A percentile compares a stretch with the other conserved stretches of the same genome.
Conservation (phyloP, 2,113 vertebrate genomes). For the Tragelaphus strepsiceros region DNA sequence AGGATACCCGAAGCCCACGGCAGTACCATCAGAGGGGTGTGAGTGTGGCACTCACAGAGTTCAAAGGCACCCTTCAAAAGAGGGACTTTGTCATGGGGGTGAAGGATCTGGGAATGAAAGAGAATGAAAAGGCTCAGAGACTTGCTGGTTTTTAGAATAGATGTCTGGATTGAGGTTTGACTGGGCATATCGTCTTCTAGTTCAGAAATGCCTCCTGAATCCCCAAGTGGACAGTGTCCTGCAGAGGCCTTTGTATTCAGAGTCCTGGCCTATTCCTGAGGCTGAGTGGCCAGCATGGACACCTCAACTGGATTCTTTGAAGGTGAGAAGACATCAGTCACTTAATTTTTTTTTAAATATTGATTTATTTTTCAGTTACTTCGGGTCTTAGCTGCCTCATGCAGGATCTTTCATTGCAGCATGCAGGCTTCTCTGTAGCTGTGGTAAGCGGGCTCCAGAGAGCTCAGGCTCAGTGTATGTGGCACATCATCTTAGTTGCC, state of each 20-base stretch:
- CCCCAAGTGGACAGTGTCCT: neutral
- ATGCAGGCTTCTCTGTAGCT: neutral
- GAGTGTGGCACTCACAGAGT: rapidly evolving
- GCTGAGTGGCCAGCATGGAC: constrained; percentile 41
- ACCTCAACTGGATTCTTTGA: constrained; percentile 52
- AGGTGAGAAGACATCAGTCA: constrained; percentile 55
- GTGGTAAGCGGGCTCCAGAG: neutral
- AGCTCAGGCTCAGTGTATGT: neutral
- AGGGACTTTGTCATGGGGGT: rapidly evolving
- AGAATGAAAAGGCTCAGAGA: neutral
- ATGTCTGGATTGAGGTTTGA: neutral
- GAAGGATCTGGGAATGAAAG: neutral
- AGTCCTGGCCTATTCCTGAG: constrained; percentile 55
- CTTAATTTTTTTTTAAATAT: neutral
- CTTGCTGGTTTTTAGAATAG: neutral
- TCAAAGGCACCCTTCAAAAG: neutral
- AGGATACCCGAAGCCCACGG: too few species aligned
- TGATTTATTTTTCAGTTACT: neutral
- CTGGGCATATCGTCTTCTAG: neutral
- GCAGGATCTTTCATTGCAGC: neutral
- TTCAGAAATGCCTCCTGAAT: neutral
- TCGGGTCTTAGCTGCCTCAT: neutral
- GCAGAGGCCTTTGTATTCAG: constrained; percentile 33
- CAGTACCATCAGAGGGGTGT: neutral
- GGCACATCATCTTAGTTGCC: neutral